Evolutionary conservation across 2,888 invertebrate genomes (phyloP).

Genomic region (Acronicta aceris): DNA sequence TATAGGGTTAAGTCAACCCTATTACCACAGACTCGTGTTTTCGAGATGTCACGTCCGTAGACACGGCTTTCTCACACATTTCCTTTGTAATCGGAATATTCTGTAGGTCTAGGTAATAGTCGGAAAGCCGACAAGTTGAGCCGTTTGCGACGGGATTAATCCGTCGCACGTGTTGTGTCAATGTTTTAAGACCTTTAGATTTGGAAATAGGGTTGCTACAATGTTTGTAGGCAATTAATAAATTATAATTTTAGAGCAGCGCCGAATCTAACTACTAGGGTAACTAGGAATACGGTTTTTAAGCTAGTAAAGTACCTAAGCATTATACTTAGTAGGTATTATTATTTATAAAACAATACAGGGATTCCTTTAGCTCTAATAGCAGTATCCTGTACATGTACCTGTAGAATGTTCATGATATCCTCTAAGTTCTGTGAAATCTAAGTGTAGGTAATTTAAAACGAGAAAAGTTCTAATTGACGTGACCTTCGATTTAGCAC

Average conservation of each 20-base stretch:
- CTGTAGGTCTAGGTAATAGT: conserved; percentile 3
- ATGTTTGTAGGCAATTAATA: conserved; percentile 11
- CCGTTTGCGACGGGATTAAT: conserved; percentile 9
- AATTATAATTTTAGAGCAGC: neutral
- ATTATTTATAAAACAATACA: too few relatives aligned
- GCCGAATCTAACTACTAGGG: too few relatives aligned
- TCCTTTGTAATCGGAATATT: conserved; percentile 29
- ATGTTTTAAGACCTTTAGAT: conserved; percentile 18
- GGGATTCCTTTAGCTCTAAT: too few relatives aligned
- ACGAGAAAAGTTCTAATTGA: too few relatives aligned
- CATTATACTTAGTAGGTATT: too few relatives aligned
- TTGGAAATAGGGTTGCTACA: conserved; percentile 5
- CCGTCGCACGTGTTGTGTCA: conserved; percentile 14
- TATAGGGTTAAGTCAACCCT: conserved; percentile 12
- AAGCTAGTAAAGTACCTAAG: too few relatives aligned
- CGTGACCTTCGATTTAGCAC: too few relatives aligned
- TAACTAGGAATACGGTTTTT: too few relatives aligned
- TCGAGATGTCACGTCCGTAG: conserved; percentile 26
- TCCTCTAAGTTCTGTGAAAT: neutral
- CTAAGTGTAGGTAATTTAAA: neutral
- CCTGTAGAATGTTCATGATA: too few relatives aligned
- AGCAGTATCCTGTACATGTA: too few relatives aligned
- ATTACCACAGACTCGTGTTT: conserved; percentile 26
- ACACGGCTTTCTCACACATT: conserved; percentile 7
- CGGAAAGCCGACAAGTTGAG: conserved; percentile 20